Base-by-base conservation (phyloP, 2,888 invertebrate species). In the Platypus cylindrus region DNA sequence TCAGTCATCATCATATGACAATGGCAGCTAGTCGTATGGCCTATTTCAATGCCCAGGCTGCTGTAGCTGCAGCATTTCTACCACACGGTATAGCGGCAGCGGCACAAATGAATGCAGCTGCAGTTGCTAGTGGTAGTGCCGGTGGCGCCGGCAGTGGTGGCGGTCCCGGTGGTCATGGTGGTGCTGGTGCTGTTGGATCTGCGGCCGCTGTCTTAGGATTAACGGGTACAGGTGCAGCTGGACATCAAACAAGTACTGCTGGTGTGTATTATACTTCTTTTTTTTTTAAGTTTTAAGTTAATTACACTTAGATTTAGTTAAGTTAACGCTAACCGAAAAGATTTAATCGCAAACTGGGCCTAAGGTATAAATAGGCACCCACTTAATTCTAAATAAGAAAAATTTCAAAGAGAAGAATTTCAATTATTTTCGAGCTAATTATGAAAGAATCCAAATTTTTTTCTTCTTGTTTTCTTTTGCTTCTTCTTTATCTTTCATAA, bases 11-110 rank as follows among this genome's bases (percentile, higher is more conserved):
- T 54, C 72, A 74, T 40, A 76, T 75, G 55, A 75, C 78, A 40
- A 67, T 78, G 64, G 78, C 80, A 31, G 77, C 77, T 34, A 80
- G 80, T 51, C 68, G 87, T 25, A 86, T 87, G 74, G 85, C 85
- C 37, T 89, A 89, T 61, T 82, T 89, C 62, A 87, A 87, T 65
- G 86, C 86, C 32, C 86, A 87, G 59, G 86, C 87, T 25, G 86
- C 87, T n/a, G 86, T 86, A 29, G 86, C 85, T 5, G 86, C 86
- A 11, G 86, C 86, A 29, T 86, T 86, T 63, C 63, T 86, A 51
- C 85, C 84, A 17, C 77, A 78, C 53, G 72, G 74, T 51, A 75
- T 62, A 30, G 61, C 61, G 9, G 63, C 61, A 37, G 62, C 61
- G 35, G 61, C 61, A 17, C 55, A 60, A 3, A 62, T 62, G 61